These are phyloP conservation scores for Pandemis cinnamomeana DNA, from an alignment of 2,888 invertebrate genomes.

Conservation along the genomic window DNA sequence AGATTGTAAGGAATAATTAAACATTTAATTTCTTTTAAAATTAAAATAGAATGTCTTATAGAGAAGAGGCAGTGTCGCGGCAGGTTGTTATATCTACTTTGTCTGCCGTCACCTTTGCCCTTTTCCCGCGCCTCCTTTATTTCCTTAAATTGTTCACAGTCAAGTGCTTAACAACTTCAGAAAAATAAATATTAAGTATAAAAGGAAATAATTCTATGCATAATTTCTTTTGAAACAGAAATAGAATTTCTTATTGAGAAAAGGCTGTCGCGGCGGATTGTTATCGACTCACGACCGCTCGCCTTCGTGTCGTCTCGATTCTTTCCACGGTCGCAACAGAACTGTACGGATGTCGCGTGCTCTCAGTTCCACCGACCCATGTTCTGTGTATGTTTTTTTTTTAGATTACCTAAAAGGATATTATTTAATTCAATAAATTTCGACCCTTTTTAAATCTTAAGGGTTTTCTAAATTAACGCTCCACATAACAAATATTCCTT, in stretches of 20 bases:
- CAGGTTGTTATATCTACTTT: no score
- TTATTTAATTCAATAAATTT: background rate
- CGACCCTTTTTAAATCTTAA: background rate
- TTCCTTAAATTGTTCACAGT: background rate
- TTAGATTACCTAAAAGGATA: background rate
- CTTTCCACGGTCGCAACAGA: background rate
- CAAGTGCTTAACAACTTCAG: background rate
- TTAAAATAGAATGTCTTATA: no score
- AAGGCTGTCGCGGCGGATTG: conserved; percentile 47
- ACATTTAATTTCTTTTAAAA: no score
- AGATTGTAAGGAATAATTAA: no score
- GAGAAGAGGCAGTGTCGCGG: no score
- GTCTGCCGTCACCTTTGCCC: no score
- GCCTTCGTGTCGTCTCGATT: conserved; percentile 11
- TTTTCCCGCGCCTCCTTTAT: no score
- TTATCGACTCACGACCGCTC: conserved; percentile 55
- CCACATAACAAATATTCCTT: background rate
- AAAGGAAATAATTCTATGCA: background rate
- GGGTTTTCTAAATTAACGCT: background rate
- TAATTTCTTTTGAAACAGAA: conserved; percentile 20
- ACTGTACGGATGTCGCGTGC: background rate
- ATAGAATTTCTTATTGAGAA: conserved; percentile 47
- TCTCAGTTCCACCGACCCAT: background rate
- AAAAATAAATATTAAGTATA: background rate
- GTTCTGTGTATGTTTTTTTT: background rate